Evolutionary conservation across 2,888 invertebrate species (phyloP).

Genomic region (Caenorhabditis japonica): DNA sequence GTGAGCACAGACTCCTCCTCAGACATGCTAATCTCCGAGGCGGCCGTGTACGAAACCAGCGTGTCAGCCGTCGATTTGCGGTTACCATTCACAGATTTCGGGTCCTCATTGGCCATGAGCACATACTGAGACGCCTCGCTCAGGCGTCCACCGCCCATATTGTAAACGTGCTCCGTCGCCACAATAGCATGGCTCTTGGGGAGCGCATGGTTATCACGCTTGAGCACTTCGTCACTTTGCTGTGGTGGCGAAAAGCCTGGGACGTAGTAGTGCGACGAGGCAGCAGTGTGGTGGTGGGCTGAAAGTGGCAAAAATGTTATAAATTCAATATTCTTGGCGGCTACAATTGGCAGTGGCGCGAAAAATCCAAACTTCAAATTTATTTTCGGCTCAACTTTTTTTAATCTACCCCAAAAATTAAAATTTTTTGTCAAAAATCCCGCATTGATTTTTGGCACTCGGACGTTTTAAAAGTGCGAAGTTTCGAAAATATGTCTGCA

Average conservation of each 20-base stretch:
- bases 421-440: no score
- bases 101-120: slow-evolving; percentile 4
- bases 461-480: no score
- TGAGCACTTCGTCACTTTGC: slow-evolving; percentile 26
- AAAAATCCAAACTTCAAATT: no score
- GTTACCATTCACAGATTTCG: no score
- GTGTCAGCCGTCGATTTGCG: no score
- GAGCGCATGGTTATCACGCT: slow-evolving; percentile 14
- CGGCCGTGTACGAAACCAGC: slow-evolving; percentile 26
- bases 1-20: slow-evolving; percentile 8
- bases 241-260: slow-evolving; percentile 47
- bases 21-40: not conserved
- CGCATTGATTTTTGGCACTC: no score
- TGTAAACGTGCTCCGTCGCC: slow-evolving; percentile 32
- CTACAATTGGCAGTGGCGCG: no score
- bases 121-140: slow-evolving; percentile 21
- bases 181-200: slow-evolving; percentile 9
- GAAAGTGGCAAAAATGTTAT: not conserved
- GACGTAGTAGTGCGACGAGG: slow-evolving; percentile 20
- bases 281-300: not conserved
- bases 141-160: not conserved
- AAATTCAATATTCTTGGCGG: no score
- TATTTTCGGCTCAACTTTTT: no score
- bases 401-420: no score
- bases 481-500: no score